Base-by-base conservation (phyloP, 2,113 vertebrate species). In the Neogale vison region DNA sequence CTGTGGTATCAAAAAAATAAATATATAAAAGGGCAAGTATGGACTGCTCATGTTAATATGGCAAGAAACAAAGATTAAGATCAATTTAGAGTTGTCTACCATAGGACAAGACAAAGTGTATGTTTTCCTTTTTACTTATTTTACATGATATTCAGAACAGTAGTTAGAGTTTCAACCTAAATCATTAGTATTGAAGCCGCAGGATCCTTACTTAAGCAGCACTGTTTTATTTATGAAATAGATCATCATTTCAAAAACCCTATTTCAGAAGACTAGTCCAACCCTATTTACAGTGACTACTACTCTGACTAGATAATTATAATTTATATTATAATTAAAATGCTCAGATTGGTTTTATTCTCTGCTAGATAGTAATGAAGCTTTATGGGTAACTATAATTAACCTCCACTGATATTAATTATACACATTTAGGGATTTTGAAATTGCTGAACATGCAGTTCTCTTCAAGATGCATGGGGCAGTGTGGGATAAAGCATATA, bases 371-470 rank as follows among this genome's bases (percentile, higher is more conserved):
- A 93, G 42, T 90, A 97, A 95, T 96, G 93, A 98, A 97, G 52
- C n/a, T 98, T 94, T 98, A 97, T 82, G 55, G 77, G 67, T 93
- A 97, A 36, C 69, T 96, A 96, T 98, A 98, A 98, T 99, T 98
- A 99, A 98, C 97, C 95, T 99, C 97, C 96, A 52, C 67, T 95
- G 79, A 90, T 98, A 87, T 95, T 98, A 98, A 98, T 98, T 98
- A 98, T 95, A 79, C 81, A 96, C 76, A 90, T 97, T 96, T 90
- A 80, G 74, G 77, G 47, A 96, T 96, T 85, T 71, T 97, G 72
- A 79, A 97, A 69, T 84, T 98, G 98, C 96, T 98, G 98, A 98
- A 89, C 84, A 39, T 69, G 93, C 84, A 82, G 20, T 97, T 98
- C 0, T 1, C 74, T 95, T 84, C 96, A 96, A 8, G 13, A 6